Evolutionary conservation across 2,797 vertebrate species (phyloP).

Genomic region (Enoplosus armatus): DNA sequence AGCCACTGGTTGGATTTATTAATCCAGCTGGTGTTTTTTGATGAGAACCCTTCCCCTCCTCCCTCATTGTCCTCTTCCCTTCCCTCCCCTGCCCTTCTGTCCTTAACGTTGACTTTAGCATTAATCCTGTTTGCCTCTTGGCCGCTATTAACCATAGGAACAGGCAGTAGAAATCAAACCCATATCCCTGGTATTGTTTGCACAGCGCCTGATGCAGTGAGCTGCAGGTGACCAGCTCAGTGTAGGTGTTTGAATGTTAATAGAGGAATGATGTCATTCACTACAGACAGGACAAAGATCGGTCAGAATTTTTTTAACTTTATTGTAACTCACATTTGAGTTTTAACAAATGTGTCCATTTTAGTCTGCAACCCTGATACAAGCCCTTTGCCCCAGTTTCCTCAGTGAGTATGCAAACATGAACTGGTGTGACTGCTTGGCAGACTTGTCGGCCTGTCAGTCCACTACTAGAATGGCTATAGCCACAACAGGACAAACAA

Average conservation of each 20-base stretch:
- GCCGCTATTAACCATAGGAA: neutral
- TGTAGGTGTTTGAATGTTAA: neutral
- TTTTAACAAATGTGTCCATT: slow-evolving; percentile 13
- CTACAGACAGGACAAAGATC: neutral
- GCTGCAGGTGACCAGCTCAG: neutral
- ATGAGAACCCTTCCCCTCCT: slow-evolving; percentile 53
- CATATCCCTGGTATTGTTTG: neutral
- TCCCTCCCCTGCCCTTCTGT: slow-evolving; percentile 36
- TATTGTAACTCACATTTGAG: slow-evolving; percentile 7
- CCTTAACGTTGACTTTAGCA: slow-evolving; percentile 32
- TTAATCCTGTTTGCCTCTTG: slow-evolving; percentile 41
- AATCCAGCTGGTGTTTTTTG: slow-evolving; percentile 83
- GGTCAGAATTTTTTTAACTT: neutral
- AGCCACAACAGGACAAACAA: slow-evolving; percentile 55
- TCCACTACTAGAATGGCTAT: neutral
- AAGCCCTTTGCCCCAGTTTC: slow-evolving; percentile 42
- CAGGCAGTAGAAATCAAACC: slow-evolving; percentile 7
- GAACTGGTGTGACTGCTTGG: slow-evolving; percentile 41
- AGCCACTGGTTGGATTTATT: slow-evolving; percentile 80
- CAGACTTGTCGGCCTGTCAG: slow-evolving; percentile 27
- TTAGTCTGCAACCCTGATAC: neutral
- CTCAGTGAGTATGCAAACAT: slow-evolving; percentile 40
- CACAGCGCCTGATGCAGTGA: neutral
- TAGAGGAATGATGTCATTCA: neutral
- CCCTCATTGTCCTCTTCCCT: slow-evolving; percentile 54